Evolutionary conservation across 1,140 invertebrate species (phyloP), one percentile per base, ranked within the genome.

Genomic region (Ostrea edulis): DNA sequence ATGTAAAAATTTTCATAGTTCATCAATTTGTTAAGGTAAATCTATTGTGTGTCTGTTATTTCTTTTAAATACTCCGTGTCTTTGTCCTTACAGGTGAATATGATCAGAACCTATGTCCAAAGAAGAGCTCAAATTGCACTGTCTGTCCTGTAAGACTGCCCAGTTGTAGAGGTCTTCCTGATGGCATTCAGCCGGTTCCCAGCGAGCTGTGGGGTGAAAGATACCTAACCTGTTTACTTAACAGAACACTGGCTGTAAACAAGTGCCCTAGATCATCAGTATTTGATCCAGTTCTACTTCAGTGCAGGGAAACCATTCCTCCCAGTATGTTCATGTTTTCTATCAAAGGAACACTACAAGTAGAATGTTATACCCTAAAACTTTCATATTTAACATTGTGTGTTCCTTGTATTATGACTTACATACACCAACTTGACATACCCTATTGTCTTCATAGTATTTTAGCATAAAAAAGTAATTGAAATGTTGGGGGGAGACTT

Each of bases 81-180:
- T 62, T 62, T 62, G n/a, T 22, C 54, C 25, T 85, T 68, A 4
- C 82, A 92, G 92, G 92, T 88, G 91, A 91, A 44, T 92, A 92
- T 65, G 35, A 87, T 62, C 87, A 89, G 53, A 90, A 91, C 52
- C 58, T 82, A 35, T 92, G 92, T 85, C 55, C 44, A 8, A 51
- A n/a, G 14, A 44, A 84, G 17, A 84, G 89, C 58, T 54, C 3
- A 53, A 86, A 58, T 17, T 92, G 92, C 81, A 35, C 54, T 8
- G 77, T 86, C 54, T 92, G 92, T 84, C 51, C 87, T 11, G 29
- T 77, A 11, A 89, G 90, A 22, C 71, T 90, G 51, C 89, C 88
- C 12, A 92, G 88, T 55, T 92, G 92, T 87, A 65, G 83, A 12
- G 90, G 89, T 35, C 84, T 86, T 53, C 7, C 53, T n/a, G 89